Base-by-base conservation (phyloP, 1,140 invertebrate species). In the Lamellibrachia luymesi region DNA sequence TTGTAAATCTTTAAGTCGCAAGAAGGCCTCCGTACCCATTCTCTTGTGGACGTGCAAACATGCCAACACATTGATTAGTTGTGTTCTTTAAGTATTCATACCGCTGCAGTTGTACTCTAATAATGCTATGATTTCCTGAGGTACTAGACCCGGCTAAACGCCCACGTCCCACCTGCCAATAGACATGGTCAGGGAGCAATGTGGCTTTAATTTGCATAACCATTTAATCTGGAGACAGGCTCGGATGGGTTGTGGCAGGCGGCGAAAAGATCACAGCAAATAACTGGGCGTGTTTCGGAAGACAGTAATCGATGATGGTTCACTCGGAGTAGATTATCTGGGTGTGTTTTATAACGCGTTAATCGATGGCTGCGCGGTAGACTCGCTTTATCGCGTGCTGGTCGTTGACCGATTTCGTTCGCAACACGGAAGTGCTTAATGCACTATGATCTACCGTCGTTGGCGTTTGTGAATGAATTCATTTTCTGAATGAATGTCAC, bases 401-500 rank as follows among this genome's bases (percentile, higher is more conserved):
- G 25, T 80, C 64, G 64, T 22, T 80, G 64, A 80, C 64, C 5
- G 64, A 80, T 80, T 80, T 80, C 5, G 25, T 80, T 80, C 64
- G 17, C 64, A 80, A 10, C 64, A 2, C 64, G 64, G 64, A 80
- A 80, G 25, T 80, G 64, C 64, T 80, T 80, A 80, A 80, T 80
- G 64, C 64, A 80, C 5, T 80, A 80, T 22, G 64, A 80, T 80
- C 64, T 22, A 80, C 64, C 13, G 64, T 17, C 64, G 7, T 22
- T 80, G 64, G 64, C 64, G 25, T 80, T 80, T 80, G 13, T 80
- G 64, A 80, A 80, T 80, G 64, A 80, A 80, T 22, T 80, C 25
- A 80, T 80, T 80, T 80, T 80, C 64, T 80, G 64, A 80, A 80
- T 80, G 64, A 80, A 80, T 80, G 64, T 80, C 64, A 80, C 64